Base-by-base conservation (phyloP, 1,140 invertebrate species). In the Drosophila mauritiana region DNA sequence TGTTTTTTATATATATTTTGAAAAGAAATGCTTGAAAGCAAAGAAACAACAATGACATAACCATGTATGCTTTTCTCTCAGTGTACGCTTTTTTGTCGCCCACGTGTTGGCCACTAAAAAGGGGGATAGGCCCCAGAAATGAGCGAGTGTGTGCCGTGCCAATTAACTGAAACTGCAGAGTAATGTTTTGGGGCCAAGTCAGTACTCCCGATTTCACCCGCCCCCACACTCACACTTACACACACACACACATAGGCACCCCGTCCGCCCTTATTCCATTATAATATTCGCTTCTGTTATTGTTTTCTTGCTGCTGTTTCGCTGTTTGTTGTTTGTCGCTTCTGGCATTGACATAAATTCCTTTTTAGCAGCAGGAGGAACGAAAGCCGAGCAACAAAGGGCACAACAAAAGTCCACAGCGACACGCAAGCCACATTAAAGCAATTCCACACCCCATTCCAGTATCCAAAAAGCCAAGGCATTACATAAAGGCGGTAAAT, bases 81-180 rank as follows among this genome's bases (percentile, higher is more conserved):
- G 48, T 70, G 43, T 7, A 42, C 12, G 27, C 15, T 48, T 69
- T 36, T 80, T 58, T 42, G 40, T 58, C 73, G 73, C 73, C 73
- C 73, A 75, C 73, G 72, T 75, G 73, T 74, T 75, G 61, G 52
- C 72, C 61, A 49, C 51, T 42, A 25, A 45, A 51, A 51, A 51
- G 48, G 48, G 48, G 48, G 25, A 51, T 51, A 34, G 25, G n/a
- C 48, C 6, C 25, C 45, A 13, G 31, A 17, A 52, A 52, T 20
- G 15, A 36, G 49, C 49, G 39, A 43, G 55, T 45, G 54, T 81
- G 80, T 70, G 57, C 63, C 57, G 74, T 88, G 83, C 84, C 84
- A 88, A 88, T 88, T 88, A 88, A 89, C 84, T 73, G 68, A 89
- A 88, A 88, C 75, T 88, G 84, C 85, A 89, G 84, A 84, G 84